Percentiles rank a stretch among this genome's conserved stretches.
Evolutionary conservation across 2,113 vertebrate genomes (phyloP).

Genomic region (Lates calcarifer): DNA sequence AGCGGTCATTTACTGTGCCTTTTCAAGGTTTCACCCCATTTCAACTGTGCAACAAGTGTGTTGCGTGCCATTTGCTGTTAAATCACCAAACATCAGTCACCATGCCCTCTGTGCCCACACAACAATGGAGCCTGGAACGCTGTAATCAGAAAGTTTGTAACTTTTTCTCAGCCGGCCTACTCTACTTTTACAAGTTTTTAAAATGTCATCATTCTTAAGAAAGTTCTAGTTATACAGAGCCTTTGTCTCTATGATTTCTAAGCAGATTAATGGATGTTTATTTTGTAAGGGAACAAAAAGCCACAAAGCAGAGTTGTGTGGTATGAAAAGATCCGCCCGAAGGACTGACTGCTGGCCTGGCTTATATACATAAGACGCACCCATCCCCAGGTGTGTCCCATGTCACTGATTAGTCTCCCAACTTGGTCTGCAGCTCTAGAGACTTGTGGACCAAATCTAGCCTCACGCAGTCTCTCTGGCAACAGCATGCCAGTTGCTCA

Average conservation of each 20-base stretch:
- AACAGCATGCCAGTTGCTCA: neutral
- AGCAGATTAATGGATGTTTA: too few species aligned
- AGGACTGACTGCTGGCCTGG: too few species aligned
- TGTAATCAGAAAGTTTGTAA: neutral
- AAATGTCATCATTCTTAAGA: too few species aligned
- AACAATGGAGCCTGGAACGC: neutral
- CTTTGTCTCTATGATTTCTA: too few species aligned
- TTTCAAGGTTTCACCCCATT: neutral
- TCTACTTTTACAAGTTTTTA: neutral
- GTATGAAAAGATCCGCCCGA: too few species aligned
- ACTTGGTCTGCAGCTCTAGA: too few species aligned
- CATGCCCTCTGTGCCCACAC: neutral
- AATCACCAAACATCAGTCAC: conserved; percentile 2
- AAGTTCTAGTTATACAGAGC: too few species aligned
- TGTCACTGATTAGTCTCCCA: too few species aligned
- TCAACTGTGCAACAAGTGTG: neutral
- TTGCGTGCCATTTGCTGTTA: neutral
- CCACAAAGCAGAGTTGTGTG: too few species aligned
- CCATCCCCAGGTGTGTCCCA: too few species aligned
- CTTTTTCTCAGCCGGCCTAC: neutral
- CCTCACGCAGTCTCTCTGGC: neutral
- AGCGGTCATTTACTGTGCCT: neutral
- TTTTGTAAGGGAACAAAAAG: too few species aligned
- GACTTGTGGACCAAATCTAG: neutral
- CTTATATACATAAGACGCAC: too few species aligned